phyloP scores from a whole-genome alignment of 64 coral and sea anemone genomes.

The Montipora cactus region DNA sequence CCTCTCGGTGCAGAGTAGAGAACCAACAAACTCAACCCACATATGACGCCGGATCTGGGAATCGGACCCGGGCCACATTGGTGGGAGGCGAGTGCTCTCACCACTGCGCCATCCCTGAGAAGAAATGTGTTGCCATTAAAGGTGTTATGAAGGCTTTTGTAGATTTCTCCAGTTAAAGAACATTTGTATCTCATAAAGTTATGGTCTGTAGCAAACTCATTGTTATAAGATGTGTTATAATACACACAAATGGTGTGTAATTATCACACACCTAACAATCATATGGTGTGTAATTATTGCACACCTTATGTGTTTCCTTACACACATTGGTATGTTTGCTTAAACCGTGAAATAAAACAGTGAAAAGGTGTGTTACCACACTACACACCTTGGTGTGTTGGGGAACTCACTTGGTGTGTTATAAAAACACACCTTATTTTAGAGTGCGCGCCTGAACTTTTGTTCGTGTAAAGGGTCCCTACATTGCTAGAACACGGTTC shows the following conservation, averaged over 20 bases:
- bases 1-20: too few relatives aligned
- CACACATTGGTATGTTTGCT: neutral
- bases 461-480: too few relatives aligned
- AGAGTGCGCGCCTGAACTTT: neutral
- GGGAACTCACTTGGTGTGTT: neutral
- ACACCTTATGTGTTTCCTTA: neutral
- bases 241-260: neutral
- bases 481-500: too few relatives aligned
- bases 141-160: neutral
- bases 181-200: neutral
- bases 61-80: too few relatives aligned
- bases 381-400: conserved; percentile 16
- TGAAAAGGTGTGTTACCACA: conserved; percentile 21
- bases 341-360: neutral
- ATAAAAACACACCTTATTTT: neutral
- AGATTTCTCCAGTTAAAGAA: neutral
- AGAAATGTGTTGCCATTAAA: neutral
- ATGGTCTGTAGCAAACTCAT: neutral
- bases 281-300: neutral
- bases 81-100: too few relatives aligned
- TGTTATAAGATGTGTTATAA: neutral
- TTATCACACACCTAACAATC: neutral
- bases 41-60: too few relatives aligned
- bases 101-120: too few relatives aligned
- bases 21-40: too few relatives aligned